Base-by-base conservation (phyloP, 1,140 invertebrate genomes). In the Pectinophora gossypiella region DNA sequence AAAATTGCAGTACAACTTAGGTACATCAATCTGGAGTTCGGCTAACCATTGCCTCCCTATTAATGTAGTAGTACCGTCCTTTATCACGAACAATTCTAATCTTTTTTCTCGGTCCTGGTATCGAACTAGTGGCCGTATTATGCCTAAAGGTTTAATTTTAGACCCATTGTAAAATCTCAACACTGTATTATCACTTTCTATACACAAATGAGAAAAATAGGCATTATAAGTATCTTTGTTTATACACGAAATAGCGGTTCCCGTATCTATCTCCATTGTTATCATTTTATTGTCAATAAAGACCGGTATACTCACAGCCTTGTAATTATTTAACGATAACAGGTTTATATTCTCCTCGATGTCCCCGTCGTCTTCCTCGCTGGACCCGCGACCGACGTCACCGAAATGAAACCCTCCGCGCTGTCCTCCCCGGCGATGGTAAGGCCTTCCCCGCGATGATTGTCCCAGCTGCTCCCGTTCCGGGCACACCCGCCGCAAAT, bases 221-320 rank as follows among this genome's bases (percentile, higher is more conserved):
- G 23, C 32, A 27, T 32, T 15, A 47, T 47, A 47, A 12, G 21
- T 47, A 15, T 47, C 2, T 7, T 32, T 47, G 20, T 19, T 47
- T 27, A 47, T 47, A n/a, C n/a, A n/a, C n/a, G n/a, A n/a, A n/a
- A n/a, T n/a, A n/a, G n/a, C n/a, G n/a, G n/a, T n/a, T n/a, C 45
- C 45, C 6, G 45, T 47, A 23, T 47, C 45, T 1, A 47, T 15
- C 45, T 47, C 45, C 45, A 47, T 47, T 3, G 9, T 47, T 19
- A 47, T 32, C 2, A 47, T 5, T 23, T 32, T 32, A 18, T 47
- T 47, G 16, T 47, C 45, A n/a, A 47, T 32, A 16, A 12, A 32
- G 5, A 47, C n/a, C 12, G 21, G 13, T 27, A 47, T 7, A 19
- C 45, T 47, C 12, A 47, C 45, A n/a, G 45, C 15, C 32, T 15